Base-by-base conservation (phyloP, 2,888 invertebrate species). In the Acronicta psi region DNA sequence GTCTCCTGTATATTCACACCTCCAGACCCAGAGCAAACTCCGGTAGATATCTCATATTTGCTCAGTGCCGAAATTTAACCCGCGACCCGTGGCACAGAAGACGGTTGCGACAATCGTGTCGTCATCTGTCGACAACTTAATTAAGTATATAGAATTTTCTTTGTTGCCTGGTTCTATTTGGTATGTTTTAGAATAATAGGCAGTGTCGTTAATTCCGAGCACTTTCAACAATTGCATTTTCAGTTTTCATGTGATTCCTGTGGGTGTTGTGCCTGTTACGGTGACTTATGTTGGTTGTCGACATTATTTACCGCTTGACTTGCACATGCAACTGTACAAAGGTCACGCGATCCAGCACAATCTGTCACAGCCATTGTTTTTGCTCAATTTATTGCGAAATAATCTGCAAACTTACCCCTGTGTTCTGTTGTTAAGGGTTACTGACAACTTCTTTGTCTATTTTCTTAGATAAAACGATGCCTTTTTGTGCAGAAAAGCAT, bases 311-410 rank as follows among this genome's bases (percentile, higher is more conserved):
- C 40, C 45, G 53, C 13, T 6, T 2, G 2, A 11, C 18, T 8
- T 59, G 23, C 16, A 38, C 73, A 70, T 61, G 64, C 69, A 42
- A 64, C 58, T 54, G 29, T 56, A 59, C 44, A 56, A 69, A 70
- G 44, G 52, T 55, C 61, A 70, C 68, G 69, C 68, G 58, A 73
- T 41, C 20, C 18, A 20, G 16, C n/a, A 13, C 51, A 51, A 67
- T 67, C 68, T 58, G 68, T 58, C 71, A 51, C 43, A 14, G 50
- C 23, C 51, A 58, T 68, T 70, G 67, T 65, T 58, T 57, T 64
- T 54, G 49, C 43, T 37, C 11, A 51, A 47, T 51, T 58, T 62
- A 50, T 56, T 14, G 40, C 53, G 36, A 41, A 51, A 59, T 37
- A 20, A 43, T 38, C 46, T 14, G 29, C 50, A n/a, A 50, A 56